Conservation (phyloP, 2,113 vertebrate species). For the Geothlypis trichas region DNA sequence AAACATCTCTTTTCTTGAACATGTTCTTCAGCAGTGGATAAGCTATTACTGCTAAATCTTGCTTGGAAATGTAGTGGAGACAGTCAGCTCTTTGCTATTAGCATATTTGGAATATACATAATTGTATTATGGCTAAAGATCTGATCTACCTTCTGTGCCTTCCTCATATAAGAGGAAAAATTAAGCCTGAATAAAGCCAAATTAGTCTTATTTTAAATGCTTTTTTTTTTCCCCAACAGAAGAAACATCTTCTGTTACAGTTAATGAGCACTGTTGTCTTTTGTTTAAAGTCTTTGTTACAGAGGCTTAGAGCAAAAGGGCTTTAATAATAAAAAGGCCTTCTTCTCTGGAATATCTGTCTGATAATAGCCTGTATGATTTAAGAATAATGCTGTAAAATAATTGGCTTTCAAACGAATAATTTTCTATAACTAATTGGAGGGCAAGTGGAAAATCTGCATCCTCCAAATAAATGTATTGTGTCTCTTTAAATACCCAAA, state of each 20-base stretch:
- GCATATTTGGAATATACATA: not conserved
- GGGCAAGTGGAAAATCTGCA: not conserved
- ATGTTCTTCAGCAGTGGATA: not conserved
- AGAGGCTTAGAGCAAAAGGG: conserved; percentile 12
- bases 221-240: not conserved
- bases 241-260: not conserved
- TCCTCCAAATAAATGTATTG: not conserved
- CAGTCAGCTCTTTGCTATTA: not conserved
- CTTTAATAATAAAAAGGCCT: conserved; percentile 11
- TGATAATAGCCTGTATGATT: conserved; percentile 3
- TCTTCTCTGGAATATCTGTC: conserved; percentile 6
- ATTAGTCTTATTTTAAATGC: not conserved
- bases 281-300: conserved; percentile 43
- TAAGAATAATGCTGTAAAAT: conserved; percentile 33
- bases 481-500: conserved; percentile 42
- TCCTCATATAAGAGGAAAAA: not conserved
- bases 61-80: not conserved
- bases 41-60: not conserved
- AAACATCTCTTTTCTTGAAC: not conserved
- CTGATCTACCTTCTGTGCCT: not conserved
- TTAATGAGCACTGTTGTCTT: conserved; percentile 29
- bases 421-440: conserved; percentile 32
- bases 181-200: not conserved
- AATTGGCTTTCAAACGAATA: conserved; percentile 23
- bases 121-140: not conserved